A percentile compares a stretch with the other conserved stretches of the same genome.
phyloP scores from a whole-genome alignment of 2,888 invertebrate species.

The Eristalis tenax region DNA sequence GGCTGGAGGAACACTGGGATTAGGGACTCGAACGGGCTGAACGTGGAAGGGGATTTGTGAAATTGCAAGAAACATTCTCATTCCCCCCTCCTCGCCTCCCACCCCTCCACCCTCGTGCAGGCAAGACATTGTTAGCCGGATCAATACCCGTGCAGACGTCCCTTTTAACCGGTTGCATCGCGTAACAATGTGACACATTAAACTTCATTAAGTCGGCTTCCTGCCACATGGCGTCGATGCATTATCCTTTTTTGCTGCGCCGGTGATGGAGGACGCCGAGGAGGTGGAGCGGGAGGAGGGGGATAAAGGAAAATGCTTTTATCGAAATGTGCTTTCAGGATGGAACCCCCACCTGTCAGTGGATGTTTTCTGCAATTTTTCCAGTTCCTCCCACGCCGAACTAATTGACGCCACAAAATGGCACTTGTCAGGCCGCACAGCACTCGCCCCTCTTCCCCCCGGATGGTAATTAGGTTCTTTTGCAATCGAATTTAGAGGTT shows the following conservation, averaged over 20 bases:
- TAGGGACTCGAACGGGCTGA: background rate
- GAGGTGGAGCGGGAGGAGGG: background rate
- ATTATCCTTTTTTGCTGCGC: background rate
- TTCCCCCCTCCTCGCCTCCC: background rate
- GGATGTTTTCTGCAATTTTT: background rate
- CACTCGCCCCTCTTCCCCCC: background rate
- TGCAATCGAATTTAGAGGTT: conserved; percentile 52
- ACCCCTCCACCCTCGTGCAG: too few relatives aligned
- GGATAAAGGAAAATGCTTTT: background rate
- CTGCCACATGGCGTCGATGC: background rate
- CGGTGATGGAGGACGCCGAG: background rate
- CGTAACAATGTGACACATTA: conserved; percentile 1
- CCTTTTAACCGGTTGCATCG: conserved; percentile 23
- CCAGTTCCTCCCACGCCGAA: background rate
- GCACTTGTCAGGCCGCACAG: conserved; percentile 27
- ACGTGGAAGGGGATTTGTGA: too few relatives aligned
- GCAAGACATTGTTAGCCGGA: background rate
- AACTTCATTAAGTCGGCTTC: conserved; percentile 3
- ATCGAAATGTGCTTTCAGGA: conserved; percentile 3
- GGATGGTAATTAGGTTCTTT: conserved; percentile 53
- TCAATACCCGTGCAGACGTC: conserved; percentile 9
- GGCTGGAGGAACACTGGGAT: background rate
- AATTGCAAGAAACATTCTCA: too few relatives aligned
- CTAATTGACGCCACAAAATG: conserved; percentile 48
- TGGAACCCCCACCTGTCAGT: conserved; percentile 25